Conservation (phyloP, 2,888 invertebrate species). For the Lasioglossum malachurum region DNA sequence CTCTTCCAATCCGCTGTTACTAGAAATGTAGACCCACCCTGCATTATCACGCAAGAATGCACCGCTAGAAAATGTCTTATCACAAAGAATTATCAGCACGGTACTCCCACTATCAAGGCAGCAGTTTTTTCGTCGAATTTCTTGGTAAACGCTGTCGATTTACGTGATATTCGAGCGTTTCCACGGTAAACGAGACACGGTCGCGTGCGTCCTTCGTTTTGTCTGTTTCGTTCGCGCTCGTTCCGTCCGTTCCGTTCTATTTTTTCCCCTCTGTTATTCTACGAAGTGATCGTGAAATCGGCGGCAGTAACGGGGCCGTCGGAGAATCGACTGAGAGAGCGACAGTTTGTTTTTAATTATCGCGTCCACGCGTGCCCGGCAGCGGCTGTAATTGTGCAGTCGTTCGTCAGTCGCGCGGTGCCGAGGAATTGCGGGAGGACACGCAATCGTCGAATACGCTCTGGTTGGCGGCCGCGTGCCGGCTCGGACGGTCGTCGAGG, state of each 20-base stretch:
- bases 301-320: background rate
- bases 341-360: slow-evolving; percentile 70
- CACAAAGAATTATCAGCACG: background rate
- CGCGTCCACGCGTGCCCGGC: slow-evolving; percentile 39
- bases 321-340: background rate
- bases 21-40: too few species aligned
- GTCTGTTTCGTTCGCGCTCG: background rate
- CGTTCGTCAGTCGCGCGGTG: slow-evolving; percentile 28
- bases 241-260: background rate
- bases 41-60: background rate
- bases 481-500: slow-evolving; percentile 57
- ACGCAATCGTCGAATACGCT: slow-evolving; percentile 50
- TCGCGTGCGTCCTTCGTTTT: background rate
- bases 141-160: background rate
- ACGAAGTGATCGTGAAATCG: background rate
- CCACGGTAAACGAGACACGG: background rate
- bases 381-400: slow-evolving; percentile 47
- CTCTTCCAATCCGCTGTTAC: too few species aligned
- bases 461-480: slow-evolving; percentile 26
- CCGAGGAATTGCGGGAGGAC: slow-evolving; percentile 45
- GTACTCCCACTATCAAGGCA: background rate
- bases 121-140: background rate
- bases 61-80: background rate
- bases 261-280: background rate
- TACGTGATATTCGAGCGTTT: background rate